Evolutionary conservation across 2,888 invertebrate genomes (phyloP).

Genomic region (Tiliacea citrago): DNA sequence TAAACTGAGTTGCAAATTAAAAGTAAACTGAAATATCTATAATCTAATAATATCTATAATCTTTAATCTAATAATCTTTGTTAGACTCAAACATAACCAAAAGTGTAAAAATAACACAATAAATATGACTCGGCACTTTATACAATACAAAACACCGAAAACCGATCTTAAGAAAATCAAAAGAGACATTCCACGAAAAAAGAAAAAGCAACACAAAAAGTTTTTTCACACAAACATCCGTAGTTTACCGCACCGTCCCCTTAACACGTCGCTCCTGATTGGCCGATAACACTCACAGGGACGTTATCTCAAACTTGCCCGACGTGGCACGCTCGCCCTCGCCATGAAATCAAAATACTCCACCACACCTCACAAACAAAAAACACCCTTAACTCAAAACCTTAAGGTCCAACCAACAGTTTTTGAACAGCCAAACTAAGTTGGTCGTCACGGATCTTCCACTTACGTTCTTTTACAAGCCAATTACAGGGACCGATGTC

Average conservation of each 20-base stretch:
- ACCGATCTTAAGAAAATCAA: slow-evolving; percentile 49
- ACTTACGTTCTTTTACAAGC: slow-evolving; percentile 71
- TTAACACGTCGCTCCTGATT: slow-evolving; percentile 71
- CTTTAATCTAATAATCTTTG: too few species aligned
- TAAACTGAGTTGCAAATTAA: too few species aligned
- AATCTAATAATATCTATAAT: too few species aligned
- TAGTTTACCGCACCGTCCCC: slow-evolving; percentile 61
- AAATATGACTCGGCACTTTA: slow-evolving; percentile 30
- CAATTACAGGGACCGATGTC: slow-evolving; percentile 68
- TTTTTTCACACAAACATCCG: slow-evolving; percentile 64
- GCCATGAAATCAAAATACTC: slow-evolving; percentile 47
- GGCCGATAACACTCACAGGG: slow-evolving; percentile 69
- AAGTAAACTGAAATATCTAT: too few species aligned
- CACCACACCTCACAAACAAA: slow-evolving; percentile 25
- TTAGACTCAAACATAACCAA: neutral
- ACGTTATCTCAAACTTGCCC: slow-evolving; percentile 70
- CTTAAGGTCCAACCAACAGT: slow-evolving; percentile 15
- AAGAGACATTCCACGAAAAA: slow-evolving; percentile 40
- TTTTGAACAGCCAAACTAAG: slow-evolving; percentile 16
- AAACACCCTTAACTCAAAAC: slow-evolving; percentile 12
- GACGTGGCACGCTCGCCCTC: slow-evolving; percentile 64
- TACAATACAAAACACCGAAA: slow-evolving; percentile 45
- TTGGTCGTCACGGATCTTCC: slow-evolving; percentile 54
- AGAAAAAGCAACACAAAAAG: slow-evolving; percentile 55
- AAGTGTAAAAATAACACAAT: slow-evolving; percentile 11